phyloP scores from a whole-genome alignment of 2,113 vertebrate genomes.

The human region DNA sequence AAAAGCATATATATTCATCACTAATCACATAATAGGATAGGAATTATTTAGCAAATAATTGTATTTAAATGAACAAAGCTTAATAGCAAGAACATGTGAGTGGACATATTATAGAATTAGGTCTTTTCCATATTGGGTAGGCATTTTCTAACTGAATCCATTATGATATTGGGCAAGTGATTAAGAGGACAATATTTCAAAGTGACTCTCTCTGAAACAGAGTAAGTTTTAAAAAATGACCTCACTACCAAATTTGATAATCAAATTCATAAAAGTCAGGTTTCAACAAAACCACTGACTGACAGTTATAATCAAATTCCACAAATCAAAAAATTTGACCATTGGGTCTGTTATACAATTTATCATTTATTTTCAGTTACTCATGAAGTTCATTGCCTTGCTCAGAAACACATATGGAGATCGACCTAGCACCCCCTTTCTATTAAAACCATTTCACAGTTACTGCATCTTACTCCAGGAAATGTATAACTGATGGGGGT shows the following conservation, averaged over 20 bases:
- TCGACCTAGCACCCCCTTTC: conserved; percentile 54
- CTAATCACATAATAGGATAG: too few species aligned
- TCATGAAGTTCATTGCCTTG: conserved; percentile 67
- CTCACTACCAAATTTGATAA: conserved; percentile 7
- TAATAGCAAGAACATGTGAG: neutral
- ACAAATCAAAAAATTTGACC: conserved; percentile 38
- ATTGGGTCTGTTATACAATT: conserved; percentile 53
- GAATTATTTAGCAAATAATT: too few species aligned
- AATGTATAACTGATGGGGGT: conserved; percentile 46
- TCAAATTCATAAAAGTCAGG: conserved; percentile 13
- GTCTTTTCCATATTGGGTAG: neutral
- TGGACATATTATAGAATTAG: neutral
- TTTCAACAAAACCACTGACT: conserved; percentile 52
- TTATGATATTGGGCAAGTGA: neutral
- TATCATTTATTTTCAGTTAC: conserved; percentile 70
- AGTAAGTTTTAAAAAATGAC: neutral
- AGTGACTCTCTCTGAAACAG: neutral
- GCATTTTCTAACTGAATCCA: neutral
- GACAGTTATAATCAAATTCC: conserved; percentile 50
- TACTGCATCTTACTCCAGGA: conserved; percentile 66
- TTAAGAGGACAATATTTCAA: neutral
- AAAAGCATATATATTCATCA: too few species aligned
- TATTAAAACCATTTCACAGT: conserved; percentile 78
- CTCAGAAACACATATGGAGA: conserved; percentile 66
- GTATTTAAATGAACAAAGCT: neutral